Conservation (phyloP, 1,140 invertebrate species). For the Prorops nasuta region DNA sequence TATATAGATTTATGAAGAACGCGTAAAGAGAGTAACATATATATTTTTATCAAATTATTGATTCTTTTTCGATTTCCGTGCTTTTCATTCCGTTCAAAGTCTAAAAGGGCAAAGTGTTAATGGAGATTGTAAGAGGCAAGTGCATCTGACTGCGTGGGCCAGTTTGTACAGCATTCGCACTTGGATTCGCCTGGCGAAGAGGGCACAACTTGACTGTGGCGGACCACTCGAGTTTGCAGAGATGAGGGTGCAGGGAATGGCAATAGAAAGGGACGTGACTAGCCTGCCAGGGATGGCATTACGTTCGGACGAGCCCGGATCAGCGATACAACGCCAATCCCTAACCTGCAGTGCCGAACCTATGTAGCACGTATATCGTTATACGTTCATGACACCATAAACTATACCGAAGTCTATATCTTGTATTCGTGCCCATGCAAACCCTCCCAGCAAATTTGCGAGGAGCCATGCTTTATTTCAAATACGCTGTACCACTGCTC, state of each 20-base stretch:
- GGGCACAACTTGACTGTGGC: conserved; percentile 28
- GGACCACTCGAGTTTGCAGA: conserved; percentile 27
- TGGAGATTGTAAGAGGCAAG: conserved; percentile 20
- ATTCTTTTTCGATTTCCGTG: not conserved
- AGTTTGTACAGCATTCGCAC: conserved; percentile 5
- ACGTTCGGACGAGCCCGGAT: conserved; percentile 45
- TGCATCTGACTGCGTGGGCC: too few species aligned
- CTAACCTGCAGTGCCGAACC: conserved; percentile 38
- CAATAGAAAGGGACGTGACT: conserved; percentile 44
- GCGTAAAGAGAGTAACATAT: too few species aligned
- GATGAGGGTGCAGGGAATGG: conserved; percentile 36
- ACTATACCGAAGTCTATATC: conserved; percentile 30
- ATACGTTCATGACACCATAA: conserved; percentile 40
- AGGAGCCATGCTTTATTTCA: too few species aligned
- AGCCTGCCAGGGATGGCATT: conserved; percentile 45
- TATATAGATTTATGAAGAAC: too few species aligned
- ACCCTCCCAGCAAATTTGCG: too few species aligned
- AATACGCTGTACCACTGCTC: too few species aligned
- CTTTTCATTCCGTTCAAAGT: conserved; percentile 18
- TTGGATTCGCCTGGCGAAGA: conserved; percentile 20
- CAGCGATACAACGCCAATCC: conserved; percentile 48
- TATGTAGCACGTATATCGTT: conserved; percentile 46
- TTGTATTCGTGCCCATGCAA: conserved; percentile 18
- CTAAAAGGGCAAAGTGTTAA: conserved; percentile 15
- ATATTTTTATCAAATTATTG: not conserved